Evolutionary conservation across 2,888 invertebrate species (phyloP).

Genomic region (Hipparchia semele): DNA sequence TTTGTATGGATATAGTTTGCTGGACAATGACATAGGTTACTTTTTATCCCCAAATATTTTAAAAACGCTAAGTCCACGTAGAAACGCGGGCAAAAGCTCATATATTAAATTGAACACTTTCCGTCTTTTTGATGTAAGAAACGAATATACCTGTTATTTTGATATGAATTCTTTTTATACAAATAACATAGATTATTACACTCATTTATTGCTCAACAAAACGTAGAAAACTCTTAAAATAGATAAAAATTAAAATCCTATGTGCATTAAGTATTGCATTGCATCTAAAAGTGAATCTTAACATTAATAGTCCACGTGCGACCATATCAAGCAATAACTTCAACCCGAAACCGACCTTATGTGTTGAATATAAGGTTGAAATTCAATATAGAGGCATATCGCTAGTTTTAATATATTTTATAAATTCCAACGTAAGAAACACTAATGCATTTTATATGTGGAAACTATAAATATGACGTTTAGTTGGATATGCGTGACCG

Average conservation of each 20-base stretch:
- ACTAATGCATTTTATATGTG: slow-evolving; percentile 72
- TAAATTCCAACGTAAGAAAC: slow-evolving; percentile 65
- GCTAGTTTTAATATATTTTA: slow-evolving; percentile 50
- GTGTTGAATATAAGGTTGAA: background rate
- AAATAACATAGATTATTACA: background rate
- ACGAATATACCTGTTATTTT: too few species aligned
- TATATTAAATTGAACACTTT: too few species aligned
- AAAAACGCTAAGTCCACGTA: too few species aligned
- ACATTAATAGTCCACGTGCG: slow-evolving; percentile 48
- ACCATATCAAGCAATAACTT: slow-evolving; percentile 27
- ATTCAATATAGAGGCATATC: background rate
- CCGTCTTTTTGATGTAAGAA: too few species aligned
- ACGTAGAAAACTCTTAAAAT: slow-evolving; percentile 3
- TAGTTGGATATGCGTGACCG: slow-evolving; percentile 50
- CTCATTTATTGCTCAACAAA: background rate
- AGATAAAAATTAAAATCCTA: slow-evolving; percentile 29
- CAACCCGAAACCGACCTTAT: slow-evolving; percentile 14
- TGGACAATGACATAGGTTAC: too few species aligned
- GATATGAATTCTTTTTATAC: too few species aligned
- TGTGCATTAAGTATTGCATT: slow-evolving; percentile 34
- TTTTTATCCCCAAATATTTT: too few species aligned
- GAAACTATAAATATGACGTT: slow-evolving; percentile 68
- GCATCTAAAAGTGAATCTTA: slow-evolving; percentile 39
- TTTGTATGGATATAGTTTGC: too few species aligned
- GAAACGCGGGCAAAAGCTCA: too few species aligned